These are phyloP conservation scores for Drosophila ananassae DNA, from an alignment of 1,140 invertebrate genomes.

Conservation along the genomic window DNA sequence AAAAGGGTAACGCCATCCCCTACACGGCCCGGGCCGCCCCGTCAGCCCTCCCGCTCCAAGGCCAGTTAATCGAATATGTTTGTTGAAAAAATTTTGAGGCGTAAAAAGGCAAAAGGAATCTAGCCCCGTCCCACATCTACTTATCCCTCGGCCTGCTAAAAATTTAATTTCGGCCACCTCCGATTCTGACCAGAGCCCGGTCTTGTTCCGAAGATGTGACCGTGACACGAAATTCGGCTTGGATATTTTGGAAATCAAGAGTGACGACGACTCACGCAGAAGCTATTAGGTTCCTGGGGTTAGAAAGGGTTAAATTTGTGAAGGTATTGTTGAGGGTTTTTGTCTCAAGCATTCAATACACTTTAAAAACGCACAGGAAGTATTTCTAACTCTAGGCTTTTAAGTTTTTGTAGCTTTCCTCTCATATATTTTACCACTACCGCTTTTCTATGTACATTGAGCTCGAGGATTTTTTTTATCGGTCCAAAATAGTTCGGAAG, in stretches of 20 bases:
- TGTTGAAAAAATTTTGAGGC: constrained; percentile 80
- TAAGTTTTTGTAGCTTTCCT: background rate
- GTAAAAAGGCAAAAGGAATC: constrained; percentile 65
- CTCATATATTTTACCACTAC: background rate
- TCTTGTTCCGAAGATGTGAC: background rate
- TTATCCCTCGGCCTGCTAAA: constrained; percentile 43
- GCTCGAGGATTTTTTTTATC: background rate
- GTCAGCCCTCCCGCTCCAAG: constrained; percentile 7
- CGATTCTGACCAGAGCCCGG: background rate
- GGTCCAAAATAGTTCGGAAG: constrained; percentile 47
- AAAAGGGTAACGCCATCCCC: constrained; percentile 25
- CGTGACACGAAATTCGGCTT: constrained; percentile 13
- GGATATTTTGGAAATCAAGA: background rate
- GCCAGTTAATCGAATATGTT: constrained; percentile 80
- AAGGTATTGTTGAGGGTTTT: too few species aligned
- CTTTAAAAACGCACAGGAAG: too few species aligned
- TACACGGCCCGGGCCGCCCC: too few species aligned
- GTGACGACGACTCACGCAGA: background rate
- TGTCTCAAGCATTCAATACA: too few species aligned
- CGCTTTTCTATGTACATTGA: background rate
- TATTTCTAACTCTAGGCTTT: background rate
- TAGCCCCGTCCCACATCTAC: constrained; percentile 13
- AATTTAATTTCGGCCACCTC: constrained; percentile 66
- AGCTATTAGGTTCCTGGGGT: background rate
- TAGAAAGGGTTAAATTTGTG: too few species aligned